Evolutionary conservation across 2,113 vertebrate species (phyloP), one percentile per base, ranked within the genome.

Genomic region (Tonatia bakeri): DNA sequence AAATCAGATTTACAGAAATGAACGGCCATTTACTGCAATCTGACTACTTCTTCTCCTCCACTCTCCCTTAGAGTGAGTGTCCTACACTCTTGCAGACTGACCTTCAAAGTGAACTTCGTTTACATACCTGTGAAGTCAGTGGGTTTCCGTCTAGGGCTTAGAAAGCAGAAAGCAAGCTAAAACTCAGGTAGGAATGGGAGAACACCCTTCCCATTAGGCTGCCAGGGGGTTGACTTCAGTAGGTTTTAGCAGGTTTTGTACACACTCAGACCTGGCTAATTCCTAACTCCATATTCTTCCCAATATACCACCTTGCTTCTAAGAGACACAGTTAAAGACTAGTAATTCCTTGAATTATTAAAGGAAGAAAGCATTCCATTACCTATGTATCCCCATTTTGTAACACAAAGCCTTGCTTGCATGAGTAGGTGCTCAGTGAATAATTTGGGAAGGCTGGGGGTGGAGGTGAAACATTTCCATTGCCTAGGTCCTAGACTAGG

Each of bases 341-440:
- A 72, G 84, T 47, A 86, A 92, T 94, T 89, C 20, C 38, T 87
- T 95, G 43, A 90, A 92, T 86, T 87, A 69, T 81, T 95, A 81
- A 95, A 52, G 38, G 5, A 89, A 92, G 45, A 45, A 38, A 52
- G 52, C 33, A 54, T 52, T 56, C 54, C 45, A 33, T 64, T 70
- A 90, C 50, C 26, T 67, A 36, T 24, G 11, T 61, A 50, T 59
- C 24, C 15, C 19, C 31, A 65, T 83, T 83, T 83, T 67, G 81
- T 40, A 73, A 81, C 38, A 72, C 43, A 88, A 81, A 88, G 85
- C 8, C 15, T 47, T 80, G 40, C 65, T 28, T 61, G 26, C 24
- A 67, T 56, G 20, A 77, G 8, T 56, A 67, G 59, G 45, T 45
- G 22, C 31, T 65, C 45, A 54, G 26, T 82, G 45, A 54, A 54